A percentile compares a stretch with the other conserved stretches of the same genome.
Evolutionary conservation across 2,797 vertebrate species (phyloP).

Genomic region (Amazona finschi): DNA sequence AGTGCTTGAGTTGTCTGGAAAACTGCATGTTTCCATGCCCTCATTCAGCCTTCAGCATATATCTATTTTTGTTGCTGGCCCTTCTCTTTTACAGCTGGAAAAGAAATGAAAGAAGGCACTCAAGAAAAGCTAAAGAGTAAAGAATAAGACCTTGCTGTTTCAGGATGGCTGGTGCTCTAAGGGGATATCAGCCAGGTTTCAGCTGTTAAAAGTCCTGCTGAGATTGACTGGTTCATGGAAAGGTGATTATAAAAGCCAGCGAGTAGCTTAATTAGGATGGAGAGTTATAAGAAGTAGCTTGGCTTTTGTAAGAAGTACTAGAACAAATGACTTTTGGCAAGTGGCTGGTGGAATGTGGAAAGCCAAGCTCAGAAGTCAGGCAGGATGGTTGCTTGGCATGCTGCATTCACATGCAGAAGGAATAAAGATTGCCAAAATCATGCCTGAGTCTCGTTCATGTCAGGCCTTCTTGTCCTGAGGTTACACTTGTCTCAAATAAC

Average conservation of each 20-base stretch:
- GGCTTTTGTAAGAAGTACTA: slow-evolving; percentile 23
- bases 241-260: slow-evolving; percentile 54
- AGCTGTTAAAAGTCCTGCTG: slow-evolving; percentile 35
- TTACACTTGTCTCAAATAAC: background rate
- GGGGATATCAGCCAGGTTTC: background rate
- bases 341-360: background rate
- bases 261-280: slow-evolving; percentile 51
- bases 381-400: background rate
- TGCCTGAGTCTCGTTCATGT: background rate
- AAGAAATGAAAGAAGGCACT: background rate
- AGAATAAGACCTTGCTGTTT: background rate
- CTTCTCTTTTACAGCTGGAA: background rate
- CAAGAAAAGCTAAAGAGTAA: background rate
- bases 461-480: background rate
- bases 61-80: background rate
- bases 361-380: background rate
- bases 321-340: slow-evolving; percentile 48
- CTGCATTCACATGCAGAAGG: background rate
- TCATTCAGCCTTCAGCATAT: background rate
- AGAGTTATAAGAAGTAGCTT: slow-evolving; percentile 48
- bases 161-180: slow-evolving; percentile 13
- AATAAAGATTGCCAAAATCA: background rate
- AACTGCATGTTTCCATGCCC: background rate
- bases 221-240: slow-evolving; percentile 40
- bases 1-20: background rate